Evolutionary conservation across 2,888 invertebrate genomes (phyloP), one percentile per base, ranked within the genome.

Genomic region (Eurois occulta): DNA sequence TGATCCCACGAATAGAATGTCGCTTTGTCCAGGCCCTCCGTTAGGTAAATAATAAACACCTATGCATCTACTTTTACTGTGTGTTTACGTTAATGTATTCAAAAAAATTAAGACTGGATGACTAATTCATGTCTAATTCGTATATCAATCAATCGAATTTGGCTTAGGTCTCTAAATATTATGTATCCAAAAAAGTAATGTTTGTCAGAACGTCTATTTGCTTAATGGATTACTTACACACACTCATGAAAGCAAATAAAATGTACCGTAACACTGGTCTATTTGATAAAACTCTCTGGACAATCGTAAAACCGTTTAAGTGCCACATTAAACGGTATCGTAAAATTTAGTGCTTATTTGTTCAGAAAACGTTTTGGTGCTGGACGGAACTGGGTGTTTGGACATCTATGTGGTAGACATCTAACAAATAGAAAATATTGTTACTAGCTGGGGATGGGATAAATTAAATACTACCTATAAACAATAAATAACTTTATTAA

Each of bases 291-390:
- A 71, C 87, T 85, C 86, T 88, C 72, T 35, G 68, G 75, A 77
- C 60, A 72, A 58, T 64, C 80, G 78, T 91, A 88, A 89, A 90
- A 80, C 76, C 8, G 78, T 86, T 87, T 89, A 86, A 87, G 78
- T 62, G 76, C 69, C 28, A 60, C 86, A 83, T 87, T 87, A 90
- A 90, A 87, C 38, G 43, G 32, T 55, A 67, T 87, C 89, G 84
- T 91, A 88, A 90, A 90, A 69, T 86, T 84, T 77, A 77, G 75
- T 81, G 67, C 84, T 86, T 89, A 88, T 88, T 90, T 90, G 87
- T 87, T 78, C 70, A 62, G 70, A 6, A 72, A 78, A 81, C 10
- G 38, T 82, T 77, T 70, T 60, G 68, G 72, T 38, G 18, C 41
- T 69, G 60, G 48, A 68, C 18, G 43, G 32, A 35, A 72, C 62